phyloP scores from a whole-genome alignment of 2,888 invertebrate species.

The Cataglyphis altisquamis region DNA sequence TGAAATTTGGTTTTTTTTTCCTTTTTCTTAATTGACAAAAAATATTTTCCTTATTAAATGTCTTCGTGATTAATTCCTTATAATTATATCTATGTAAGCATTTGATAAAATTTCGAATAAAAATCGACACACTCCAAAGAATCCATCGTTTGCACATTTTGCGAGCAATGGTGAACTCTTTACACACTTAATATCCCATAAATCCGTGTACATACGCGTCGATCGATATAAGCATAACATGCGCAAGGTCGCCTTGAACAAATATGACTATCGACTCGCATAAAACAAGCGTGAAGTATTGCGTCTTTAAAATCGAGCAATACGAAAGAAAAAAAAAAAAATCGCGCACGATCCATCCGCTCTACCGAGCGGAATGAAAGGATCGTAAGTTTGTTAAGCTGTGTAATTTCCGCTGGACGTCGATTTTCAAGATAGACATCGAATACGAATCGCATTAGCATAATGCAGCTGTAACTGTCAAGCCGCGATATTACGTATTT shows the following conservation, averaged over 20 bases:
- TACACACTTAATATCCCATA: neutral
- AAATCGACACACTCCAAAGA: neutral
- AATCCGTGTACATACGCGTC: neutral
- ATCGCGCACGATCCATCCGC: neutral
- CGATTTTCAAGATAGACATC: conserved; percentile 16
- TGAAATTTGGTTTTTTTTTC: neutral
- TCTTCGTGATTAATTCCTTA: neutral
- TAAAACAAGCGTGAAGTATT: conserved; percentile 15
- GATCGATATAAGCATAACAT: neutral
- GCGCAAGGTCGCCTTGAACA: conserved; percentile 29
- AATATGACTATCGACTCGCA: conserved; percentile 22
- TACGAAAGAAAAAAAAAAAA: neutral
- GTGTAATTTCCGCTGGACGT: conserved; percentile 22
- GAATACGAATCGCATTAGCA: conserved; percentile 23
- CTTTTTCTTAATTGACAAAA: neutral
- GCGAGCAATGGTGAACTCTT: neutral
- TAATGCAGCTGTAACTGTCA: neutral
- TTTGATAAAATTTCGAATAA: neutral
- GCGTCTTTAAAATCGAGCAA: conserved; percentile 19
- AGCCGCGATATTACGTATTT: conserved; percentile 7
- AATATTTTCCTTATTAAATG: neutral
- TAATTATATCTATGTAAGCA: neutral
- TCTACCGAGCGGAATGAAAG: neutral
- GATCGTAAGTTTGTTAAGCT: conserved; percentile 10
- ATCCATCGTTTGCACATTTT: neutral